Evolutionary conservation across 2,113 vertebrate species (phyloP), one percentile per base, ranked within the genome.

Genomic region (Zingel zingel): DNA sequence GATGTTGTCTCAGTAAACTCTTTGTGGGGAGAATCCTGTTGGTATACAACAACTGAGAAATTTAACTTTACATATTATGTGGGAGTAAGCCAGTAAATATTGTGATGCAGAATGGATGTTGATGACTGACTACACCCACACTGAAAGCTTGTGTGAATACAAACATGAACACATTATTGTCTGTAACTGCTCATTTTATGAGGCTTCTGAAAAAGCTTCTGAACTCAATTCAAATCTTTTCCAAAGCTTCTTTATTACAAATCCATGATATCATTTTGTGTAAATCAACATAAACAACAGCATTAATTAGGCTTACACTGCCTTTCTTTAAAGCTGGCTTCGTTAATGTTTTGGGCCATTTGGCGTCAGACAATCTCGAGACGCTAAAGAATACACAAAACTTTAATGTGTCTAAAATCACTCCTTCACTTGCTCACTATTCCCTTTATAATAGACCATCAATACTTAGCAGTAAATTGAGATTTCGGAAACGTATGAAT

Each of bases 31-130:
- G 16, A 54, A 2, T n/a, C 16, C 16, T 47, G 50, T n/a, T 16
- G 7, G 36, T n/a, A 25, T 14, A 21, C 45, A n/a, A 27, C 16
- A 66, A 72, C 25, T 50, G 18, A 71, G 45, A 23, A 23, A 13
- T 39, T 33, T 16, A 57, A 47, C 18, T 57, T 45, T 10, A 25
- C 21, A 72, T 21, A 27, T 25, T 21, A 25, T 36, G 48, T 73
- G 57, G 48, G 63, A 69, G 57, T 25, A 64, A 64, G 6, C 30
- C 14, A 15, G 80, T 21, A 63, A 50, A 78, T 61, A 78, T 54
- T 77, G 65, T 67, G 48, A 71, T 64, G 27, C 30, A 54, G 48
- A 62, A 48, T 30, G 7, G 48, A 72, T 54, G 66, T 21, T 65
- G 27, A 67, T 71, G 39, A 6, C 25, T 27, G 0, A 27, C 30